Evolutionary conservation across 2,888 invertebrate species (phyloP), one percentile per base, ranked within the genome.

Genomic region (Ommatoiulus sabulosus): DNA sequence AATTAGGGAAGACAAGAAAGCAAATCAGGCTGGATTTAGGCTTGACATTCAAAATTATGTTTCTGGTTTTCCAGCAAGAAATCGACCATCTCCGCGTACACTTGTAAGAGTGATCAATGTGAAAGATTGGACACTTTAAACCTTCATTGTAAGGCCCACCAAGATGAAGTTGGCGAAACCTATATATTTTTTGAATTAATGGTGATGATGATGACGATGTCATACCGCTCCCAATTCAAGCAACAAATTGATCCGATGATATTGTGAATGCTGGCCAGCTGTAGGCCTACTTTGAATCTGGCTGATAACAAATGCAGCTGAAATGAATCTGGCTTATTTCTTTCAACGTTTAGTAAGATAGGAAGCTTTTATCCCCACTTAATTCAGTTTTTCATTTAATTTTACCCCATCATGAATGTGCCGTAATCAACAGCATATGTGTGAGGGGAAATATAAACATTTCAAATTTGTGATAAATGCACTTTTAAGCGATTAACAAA

Each of bases 21-120:
- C 72, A 72, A 72, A 72, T 72, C 72, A 24, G 20, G 24, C 72
- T 72, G 72, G 72, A 72, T 72, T 72, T 72, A 72, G 10, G 24
- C 72, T 72, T 72, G 72, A 72, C 72, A 72, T 72, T 72, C 72
- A 72, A 72, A 72, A 72, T 72, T 72, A 72, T 72, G 72, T 24
- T 72, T 72, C 72, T 7, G 20, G 72, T 72, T 72, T 63, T 72
- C 72, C 20, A 24, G 7, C 72, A 72, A 24, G 72, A 72, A 72
- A 24, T 72, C 72, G 24, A 24, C 24, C 17, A n/a, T 7, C 20
- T 63, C n/a, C n/a, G n/a, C 63, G 6, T n/a, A 63, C 24, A 8
- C 2, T 72, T n/a, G 72, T 10, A 72, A 72, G 10, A 4, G 72
- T 72, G 72, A 72, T 72, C 72, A 72, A 24, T 72, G 72, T 17